Base-by-base conservation (phyloP, 2,797 vertebrate species). In the Triplophysa bombifrons region DNA sequence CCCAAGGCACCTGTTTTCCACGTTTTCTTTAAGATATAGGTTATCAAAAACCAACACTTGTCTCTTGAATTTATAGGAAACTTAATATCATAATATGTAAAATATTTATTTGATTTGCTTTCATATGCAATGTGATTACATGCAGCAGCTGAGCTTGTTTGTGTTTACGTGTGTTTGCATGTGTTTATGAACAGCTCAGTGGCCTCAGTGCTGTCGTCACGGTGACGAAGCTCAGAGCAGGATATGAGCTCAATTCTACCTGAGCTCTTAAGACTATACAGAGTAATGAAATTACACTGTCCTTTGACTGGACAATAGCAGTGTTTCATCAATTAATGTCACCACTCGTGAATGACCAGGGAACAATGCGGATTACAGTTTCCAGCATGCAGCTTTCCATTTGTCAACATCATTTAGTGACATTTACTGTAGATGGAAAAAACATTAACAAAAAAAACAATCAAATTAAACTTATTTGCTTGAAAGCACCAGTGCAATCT, bases 251-350 rank as follows among this genome's bases (percentile, higher is more conserved):
- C 9, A 55, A 19, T 8, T 55, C 73, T 5, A 75, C 48, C 25
- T 70, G 56, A 78, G 55, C 66, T 78, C 76, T 63, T 78, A 78
- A 69, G 74, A 34, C 38, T 30, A 68, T 73, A 50, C 1, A 60
- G 34, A 53, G 34, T 78, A 65, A 69, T 64, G 53, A 50, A 58
- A 58, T 82, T 72, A 58, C 69, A 51, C n/a, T 50, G 16, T 20
- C 22, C 50, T 41, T 58, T 72, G n/a, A 66, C 16, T 56, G 58
- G 50, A 46, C 27, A 20, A 53, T 17, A 41, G n/a, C 48, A 44
- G 46, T 50, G 19, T 1, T 22, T 41, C 19, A 14, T 41, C 22
- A 38, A 44, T 51, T 48, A 50, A 60, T 27, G 51, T 46, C 34
- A 58, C 20, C 44, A 4, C n/a, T 78, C 14, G 12, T 41, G 9